Conservation (phyloP, 2,113 vertebrate species). For the Tyto alba region DNA sequence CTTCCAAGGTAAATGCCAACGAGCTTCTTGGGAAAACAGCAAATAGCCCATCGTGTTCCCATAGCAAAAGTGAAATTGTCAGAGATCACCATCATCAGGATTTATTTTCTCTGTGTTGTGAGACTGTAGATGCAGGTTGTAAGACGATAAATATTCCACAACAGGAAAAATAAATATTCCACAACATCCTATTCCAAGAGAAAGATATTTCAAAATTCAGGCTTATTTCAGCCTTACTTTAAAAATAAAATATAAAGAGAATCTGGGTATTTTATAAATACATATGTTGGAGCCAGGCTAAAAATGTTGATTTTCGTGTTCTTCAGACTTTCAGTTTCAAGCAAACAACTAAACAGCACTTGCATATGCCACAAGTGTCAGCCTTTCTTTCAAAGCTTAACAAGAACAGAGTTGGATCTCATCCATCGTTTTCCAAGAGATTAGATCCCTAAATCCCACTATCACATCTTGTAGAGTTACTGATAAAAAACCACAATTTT, state of each 20-base stretch:
- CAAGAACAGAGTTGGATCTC: constrained; percentile 19
- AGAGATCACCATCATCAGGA: neutral
- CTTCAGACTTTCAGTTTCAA: neutral
- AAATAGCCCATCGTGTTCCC: neutral
- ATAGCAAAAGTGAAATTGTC: neutral
- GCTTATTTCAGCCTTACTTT: neutral
- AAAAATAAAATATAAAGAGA: neutral
- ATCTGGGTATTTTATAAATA: neutral
- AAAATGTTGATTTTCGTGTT: neutral
- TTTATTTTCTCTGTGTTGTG: neutral
- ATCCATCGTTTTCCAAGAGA: constrained; percentile 7
- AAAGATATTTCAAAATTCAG: neutral
- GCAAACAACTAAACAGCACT: neutral
- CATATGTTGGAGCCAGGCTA: neutral
- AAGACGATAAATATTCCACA: neutral
- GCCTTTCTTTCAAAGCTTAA: constrained; percentile 18
- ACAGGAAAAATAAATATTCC: neutral
- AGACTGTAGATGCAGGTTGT: neutral
- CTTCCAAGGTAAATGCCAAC: neutral
- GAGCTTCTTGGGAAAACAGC: neutral
- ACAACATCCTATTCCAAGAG: neutral
- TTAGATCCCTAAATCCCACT: constrained; percentile 51
- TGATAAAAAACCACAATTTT: constrained; percentile 53
- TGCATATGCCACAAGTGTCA: neutral
- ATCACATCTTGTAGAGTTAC: constrained; percentile 49